These are phyloP conservation scores for Ormyrus nitidulus DNA, from an alignment of 2,888 invertebrate species.

Conservation along the genomic window DNA sequence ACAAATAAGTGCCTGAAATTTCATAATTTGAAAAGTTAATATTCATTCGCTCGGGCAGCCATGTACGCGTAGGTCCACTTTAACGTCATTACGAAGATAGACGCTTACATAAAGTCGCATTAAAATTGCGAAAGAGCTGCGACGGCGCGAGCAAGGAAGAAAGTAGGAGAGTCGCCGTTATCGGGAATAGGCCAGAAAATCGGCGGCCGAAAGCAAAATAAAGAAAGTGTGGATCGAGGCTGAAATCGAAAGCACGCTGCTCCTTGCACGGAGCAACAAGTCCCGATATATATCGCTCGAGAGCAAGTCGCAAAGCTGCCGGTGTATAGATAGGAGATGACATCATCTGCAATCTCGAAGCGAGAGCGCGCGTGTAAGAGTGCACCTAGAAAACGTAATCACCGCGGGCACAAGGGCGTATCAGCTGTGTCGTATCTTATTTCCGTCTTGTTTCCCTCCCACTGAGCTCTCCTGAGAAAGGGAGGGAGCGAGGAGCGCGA, in stretches of 20 bases:
- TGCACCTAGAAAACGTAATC: slow-evolving; percentile 71
- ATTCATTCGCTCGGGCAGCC: slow-evolving; percentile 27
- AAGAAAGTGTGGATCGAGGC: neutral
- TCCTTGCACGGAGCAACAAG: slow-evolving; percentile 33
- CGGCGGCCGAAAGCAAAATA: neutral
- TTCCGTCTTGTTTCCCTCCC: slow-evolving; percentile 67
- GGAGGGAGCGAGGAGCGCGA: slow-evolving; percentile 55
- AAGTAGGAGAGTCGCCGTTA: neutral
- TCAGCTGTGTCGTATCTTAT: slow-evolving; percentile 73
- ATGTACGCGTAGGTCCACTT: slow-evolving; percentile 7
- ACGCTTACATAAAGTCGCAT: slow-evolving; percentile 30
- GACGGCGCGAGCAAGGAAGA: slow-evolving; percentile 10
- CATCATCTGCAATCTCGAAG: slow-evolving; percentile 69
- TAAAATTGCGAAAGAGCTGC: slow-evolving; percentile 31
- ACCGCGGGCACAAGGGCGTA: slow-evolving; percentile 69
- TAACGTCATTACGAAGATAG: slow-evolving; percentile 3
- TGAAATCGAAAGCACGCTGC: slow-evolving; percentile 40
- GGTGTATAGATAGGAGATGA: slow-evolving; percentile 69
- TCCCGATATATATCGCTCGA: neutral
- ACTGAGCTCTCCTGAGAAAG: slow-evolving; percentile 53
- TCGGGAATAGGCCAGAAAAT: neutral
- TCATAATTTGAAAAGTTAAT: slow-evolving; percentile 47
- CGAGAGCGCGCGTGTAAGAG: slow-evolving; percentile 42
- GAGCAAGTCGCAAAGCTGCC: too few species aligned
- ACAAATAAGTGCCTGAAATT: slow-evolving; percentile 34